phyloP scores from a whole-genome alignment of 2,113 vertebrate species.

The Merops nubicus region DNA sequence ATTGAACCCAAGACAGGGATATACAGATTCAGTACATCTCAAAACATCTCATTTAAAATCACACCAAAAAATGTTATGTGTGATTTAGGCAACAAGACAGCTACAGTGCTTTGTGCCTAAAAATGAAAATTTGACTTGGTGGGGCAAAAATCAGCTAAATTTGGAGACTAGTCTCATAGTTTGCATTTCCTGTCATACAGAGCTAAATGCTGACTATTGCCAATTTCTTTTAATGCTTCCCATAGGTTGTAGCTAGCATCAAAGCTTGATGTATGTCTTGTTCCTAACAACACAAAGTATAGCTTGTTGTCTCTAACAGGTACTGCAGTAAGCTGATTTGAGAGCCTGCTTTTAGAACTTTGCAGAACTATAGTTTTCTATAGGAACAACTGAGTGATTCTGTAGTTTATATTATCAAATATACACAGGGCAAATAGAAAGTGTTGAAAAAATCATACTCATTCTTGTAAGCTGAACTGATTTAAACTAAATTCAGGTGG shows the following conservation, averaged over 20 bases:
- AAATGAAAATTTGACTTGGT: neutral
- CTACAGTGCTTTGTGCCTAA: neutral
- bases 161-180: neutral
- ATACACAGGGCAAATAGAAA: neutral
- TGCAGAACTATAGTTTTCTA: neutral
- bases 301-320: neutral
- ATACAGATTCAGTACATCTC: neutral
- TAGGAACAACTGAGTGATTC: neutral
- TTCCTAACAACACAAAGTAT: neutral
- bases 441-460: neutral
- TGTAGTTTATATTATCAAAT: neutral
- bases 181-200: neutral
- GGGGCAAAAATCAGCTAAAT: neutral
- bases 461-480: neutral
- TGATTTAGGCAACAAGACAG: neutral
- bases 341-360: neutral
- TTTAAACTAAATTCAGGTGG: neutral
- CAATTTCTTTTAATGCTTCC: neutral
- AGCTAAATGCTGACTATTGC: neutral
- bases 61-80: neutral
- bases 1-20: neutral
- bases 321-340: neutral
- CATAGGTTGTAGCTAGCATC: neutral
- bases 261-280: neutral
- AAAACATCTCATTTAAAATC: neutral